phyloP scores from a whole-genome alignment of 2,888 invertebrate genomes.

The Synanthedon andrenaeformis region DNA sequence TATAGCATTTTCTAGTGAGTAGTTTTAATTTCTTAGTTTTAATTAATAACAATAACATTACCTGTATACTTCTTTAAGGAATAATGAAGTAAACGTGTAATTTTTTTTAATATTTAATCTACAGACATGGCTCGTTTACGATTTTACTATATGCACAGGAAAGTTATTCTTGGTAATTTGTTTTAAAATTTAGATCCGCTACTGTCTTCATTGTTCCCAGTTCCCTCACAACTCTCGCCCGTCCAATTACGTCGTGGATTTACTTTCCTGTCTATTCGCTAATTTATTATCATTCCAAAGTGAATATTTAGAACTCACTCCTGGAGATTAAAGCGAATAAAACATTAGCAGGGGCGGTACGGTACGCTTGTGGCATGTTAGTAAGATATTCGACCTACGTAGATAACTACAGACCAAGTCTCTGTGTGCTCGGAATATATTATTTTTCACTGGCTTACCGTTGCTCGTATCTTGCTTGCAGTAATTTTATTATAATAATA shows the following conservation, averaged over 20 bases:
- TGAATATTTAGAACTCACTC: conserved; percentile 32
- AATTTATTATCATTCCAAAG: conserved; percentile 35
- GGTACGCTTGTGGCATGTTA: conserved; percentile 9
- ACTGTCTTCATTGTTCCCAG: not conserved
- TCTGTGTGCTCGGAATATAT: conserved; percentile 21
- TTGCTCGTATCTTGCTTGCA: not conserved
- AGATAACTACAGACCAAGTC: conserved; percentile 15
- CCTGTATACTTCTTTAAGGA: no score
- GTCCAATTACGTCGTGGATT: conserved; percentile 27
- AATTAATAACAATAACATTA: no score
- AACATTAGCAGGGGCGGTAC: conserved; percentile 21
- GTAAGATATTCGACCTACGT: conserved; percentile 24
- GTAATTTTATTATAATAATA: not conserved
- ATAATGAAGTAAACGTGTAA: no score
- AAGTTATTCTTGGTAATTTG: no score
- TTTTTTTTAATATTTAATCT: no score
- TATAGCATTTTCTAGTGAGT: no score
- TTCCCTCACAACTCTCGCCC: conserved; percentile 11
- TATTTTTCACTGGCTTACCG: conserved; percentile 5
- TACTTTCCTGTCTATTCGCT: conserved; percentile 24
- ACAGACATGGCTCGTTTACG: no score
- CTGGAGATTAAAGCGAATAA: conserved; percentile 30
- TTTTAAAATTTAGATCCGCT: not conserved
- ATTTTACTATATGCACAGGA: no score
- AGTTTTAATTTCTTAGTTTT: no score